Base-by-base conservation (phyloP, 2,888 invertebrate genomes). In the Frankliniella intonsa region DNA sequence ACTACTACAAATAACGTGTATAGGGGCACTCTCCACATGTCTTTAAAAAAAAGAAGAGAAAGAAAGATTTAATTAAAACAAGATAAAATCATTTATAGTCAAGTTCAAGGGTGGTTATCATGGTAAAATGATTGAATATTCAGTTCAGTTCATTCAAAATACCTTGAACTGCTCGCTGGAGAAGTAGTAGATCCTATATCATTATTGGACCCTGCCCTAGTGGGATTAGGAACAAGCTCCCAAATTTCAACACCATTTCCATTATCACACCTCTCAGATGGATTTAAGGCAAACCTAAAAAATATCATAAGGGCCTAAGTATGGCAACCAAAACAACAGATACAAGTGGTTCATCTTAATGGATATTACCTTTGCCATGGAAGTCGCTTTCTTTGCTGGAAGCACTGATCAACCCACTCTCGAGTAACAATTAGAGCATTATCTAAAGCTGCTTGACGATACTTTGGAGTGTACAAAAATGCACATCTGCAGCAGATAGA, bases 401-500 rank as follows among this genome's bases (percentile, higher is more conserved):
- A 22, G 12, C 69, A 76, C 69, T 76, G 69, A 12, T 76, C 69
- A 25, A 76, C 69, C 69, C 69, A 76, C 22, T 76, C 69, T 12
- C 69, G 22, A 9, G 69, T 76, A 25, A 76, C 25, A 25, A 76
- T 76, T 25, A 76, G 25, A 25, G 22, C 69, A 76, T 76, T 22
- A 25, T 76, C 25, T 12, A 12, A 9, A 22, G 69, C 22, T 76
- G 69, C 69, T 25, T 76, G 69, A 10, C 69, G 25, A 76, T 76
- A 76, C 25, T 76, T 76, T 12, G 69, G 69, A 76, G 69, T 76
- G 12, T 76, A 76, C 69, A 76, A 76, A 76, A 76, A 76, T 76
- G 69, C 69, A 76, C 69, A 76, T 22, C 69, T 76, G 69, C 9
- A 76, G 5, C 38, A 38, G 38, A 38, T 38, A 5, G 38, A 38